These are phyloP conservation scores for Chrysocyon brachyurus DNA, from an alignment of 2,797 vertebrate species.

Conservation along the genomic window DNA sequence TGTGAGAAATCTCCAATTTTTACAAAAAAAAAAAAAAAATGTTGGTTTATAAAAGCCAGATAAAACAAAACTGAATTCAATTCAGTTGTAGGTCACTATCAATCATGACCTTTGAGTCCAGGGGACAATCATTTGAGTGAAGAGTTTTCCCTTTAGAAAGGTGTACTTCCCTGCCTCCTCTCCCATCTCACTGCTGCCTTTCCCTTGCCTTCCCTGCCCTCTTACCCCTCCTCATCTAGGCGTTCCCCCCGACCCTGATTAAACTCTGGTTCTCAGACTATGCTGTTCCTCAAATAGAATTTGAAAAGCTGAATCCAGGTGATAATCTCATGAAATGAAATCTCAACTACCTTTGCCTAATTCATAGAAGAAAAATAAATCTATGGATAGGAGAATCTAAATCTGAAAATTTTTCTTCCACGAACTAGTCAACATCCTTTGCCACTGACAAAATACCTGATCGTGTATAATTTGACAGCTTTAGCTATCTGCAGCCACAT, in stretches of 20 bases:
- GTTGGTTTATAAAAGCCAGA: neutral
- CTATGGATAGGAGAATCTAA: neutral
- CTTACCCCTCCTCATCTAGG: neutral
- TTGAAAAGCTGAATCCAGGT: neutral
- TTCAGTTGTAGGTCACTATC: neutral
- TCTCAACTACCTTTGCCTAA: neutral
- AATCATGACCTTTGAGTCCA: neutral
- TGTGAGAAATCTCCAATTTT: neutral
- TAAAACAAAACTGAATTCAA: neutral
- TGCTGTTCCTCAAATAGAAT: neutral
- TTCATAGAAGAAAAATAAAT: neutral
- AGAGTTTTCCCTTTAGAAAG: neutral
- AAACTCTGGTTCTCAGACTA: neutral
- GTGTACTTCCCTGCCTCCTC: neutral
- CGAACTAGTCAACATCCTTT: neutral
- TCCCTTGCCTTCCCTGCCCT: neutral
- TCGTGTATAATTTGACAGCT: neutral
- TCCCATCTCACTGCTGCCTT: too few relatives aligned
- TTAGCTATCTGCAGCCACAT: neutral
- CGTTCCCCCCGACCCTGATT: neutral
- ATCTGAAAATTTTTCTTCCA: neutral
- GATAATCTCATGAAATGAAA: neutral
- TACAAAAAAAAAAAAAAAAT: neutral
- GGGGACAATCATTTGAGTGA: neutral
- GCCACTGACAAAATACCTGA: neutral